Evolutionary conservation across 2,113 vertebrate genomes (phyloP), one percentile per base, ranked within the genome.

Genomic region (Bambusicola thoracicus): DNA sequence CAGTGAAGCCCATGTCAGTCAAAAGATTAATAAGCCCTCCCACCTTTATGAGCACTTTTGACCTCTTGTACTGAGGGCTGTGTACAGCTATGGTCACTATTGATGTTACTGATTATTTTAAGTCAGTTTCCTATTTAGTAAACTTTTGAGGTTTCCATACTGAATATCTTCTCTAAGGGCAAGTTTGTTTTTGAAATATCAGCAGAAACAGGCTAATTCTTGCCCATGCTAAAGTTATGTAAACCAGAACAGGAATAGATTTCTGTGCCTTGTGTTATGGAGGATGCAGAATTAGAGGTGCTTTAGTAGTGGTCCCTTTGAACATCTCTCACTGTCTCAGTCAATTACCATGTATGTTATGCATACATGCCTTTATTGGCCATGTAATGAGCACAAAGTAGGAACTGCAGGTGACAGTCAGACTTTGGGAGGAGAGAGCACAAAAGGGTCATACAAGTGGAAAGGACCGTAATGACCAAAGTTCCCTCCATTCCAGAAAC

Each of bases 361-460:
- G 8, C 8, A 32, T 59, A 2, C 2, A 0, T 61, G 38, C 53
- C 51, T 1, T n/a, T 0, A 0, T 6, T 55, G 72, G 70, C 25
- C 29, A 4, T 8, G 41, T 29, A 7, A 48, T 18, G 85, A 76
- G 78, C 83, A 24, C 43, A 25, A 43, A 59, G 43, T 12, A 65
- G 91, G 38, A 38, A 82, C 80, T 90, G 76, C 53, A 85, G 82
- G 85, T 93, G 89, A 67, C 91, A 93, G 79, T 85, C 91, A 48
- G 93, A 55, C 38, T 6, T 41, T 86, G 85, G 82, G 82, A 92
- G 82, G 78, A 84, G 34, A 51, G 30, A 78, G 49, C 61, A 40
- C 27, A 48, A 15, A 56, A 43, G 15, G 53, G 24, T 11, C 2
- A 0, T 53, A 73, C 34, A 30, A 19, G n/a, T 0, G 24, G 30